Evolutionary conservation across 2,888 invertebrate genomes (phyloP), one percentile per base, ranked within the genome.

Genomic region (Phoronis australis): DNA sequence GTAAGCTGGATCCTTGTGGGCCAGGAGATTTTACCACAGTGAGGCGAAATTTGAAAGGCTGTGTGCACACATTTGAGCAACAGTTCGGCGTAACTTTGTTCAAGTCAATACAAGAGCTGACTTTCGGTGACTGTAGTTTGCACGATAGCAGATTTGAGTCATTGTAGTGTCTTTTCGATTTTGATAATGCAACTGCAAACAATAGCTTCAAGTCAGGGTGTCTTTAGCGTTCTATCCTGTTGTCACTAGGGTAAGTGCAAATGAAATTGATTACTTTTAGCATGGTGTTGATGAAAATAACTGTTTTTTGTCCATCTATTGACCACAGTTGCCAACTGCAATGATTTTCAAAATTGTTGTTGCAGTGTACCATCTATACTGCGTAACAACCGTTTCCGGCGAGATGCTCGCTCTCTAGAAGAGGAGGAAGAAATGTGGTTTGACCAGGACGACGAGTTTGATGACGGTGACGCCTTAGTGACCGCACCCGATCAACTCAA

Each of bases 381-480:
- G 42, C 62, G 65, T 31, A 74, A 68, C 56, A 73, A 68, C 51
- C 84, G 95, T 60, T 94, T 88, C 79, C 83, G 95, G 56, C 84
- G 94, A 56, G 95, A 96, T 80, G 90, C 91, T 64, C 83, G 95
- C 48, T 88, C 92, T 75, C 83, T 94, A 68, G 96, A 97, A 60
- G 95, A 96, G 71, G 96, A 96, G 66, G 96, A 97, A 73, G 96
- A 96, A 80, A 90, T 94, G 86, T 97, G 95, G 95, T 96, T 96
- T 79, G 93, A 94, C 73, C 93, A 94, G 67, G 96, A 96, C 60
- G 95, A 95, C 73, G 75, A 75, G 6, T 55, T 64, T 22, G 71
- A 73, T 24, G 75, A 74, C 40, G 57, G 58, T n/a, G 72, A 73
- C 31, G 56, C 61, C 23, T 65, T 73, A 22, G 65, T 71, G 43